Percentiles rank a stretch among this genome's conserved stretches.
Evolutionary conservation across 2,113 vertebrate genomes (phyloP).

Genomic region (Tringa solitaria): DNA sequence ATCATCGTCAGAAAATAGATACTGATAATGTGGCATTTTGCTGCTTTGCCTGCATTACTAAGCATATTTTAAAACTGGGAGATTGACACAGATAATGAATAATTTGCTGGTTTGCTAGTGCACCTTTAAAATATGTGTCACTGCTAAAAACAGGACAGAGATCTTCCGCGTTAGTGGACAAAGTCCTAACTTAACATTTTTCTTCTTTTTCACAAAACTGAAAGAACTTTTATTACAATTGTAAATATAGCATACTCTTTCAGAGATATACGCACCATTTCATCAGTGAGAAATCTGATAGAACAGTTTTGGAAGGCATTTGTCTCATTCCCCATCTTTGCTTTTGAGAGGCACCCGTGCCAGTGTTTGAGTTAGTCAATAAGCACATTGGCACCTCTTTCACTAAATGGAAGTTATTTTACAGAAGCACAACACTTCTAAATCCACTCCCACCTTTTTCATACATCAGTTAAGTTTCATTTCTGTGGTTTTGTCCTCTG

Average conservation of each 20-base stretch:
- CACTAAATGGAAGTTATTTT: not conserved
- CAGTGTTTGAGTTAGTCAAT: not conserved
- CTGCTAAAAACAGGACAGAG: not conserved
- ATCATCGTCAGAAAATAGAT: not conserved
- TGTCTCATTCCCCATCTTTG: not conserved
- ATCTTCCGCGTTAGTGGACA: not conserved
- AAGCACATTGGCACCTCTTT: not conserved
- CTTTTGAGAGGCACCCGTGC: rapidly evolving
- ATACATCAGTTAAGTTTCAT: not conserved
- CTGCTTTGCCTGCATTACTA: not conserved
- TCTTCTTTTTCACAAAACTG: not conserved
- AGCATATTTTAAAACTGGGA: not conserved
- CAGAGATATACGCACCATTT: not conserved
- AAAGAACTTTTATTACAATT: not conserved
- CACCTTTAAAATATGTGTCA: not conserved
- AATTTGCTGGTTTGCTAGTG: not conserved
- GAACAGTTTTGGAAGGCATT: not conserved
- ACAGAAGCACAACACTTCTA: not conserved
- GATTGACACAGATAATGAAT: not conserved
- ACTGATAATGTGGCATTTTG: not conserved
- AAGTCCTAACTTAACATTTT: not conserved
- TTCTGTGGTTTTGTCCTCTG: not conserved
- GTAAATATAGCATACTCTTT: not conserved
- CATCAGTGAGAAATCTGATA: not conserved
- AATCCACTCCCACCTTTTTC: not conserved